Base-by-base conservation (phyloP, 2,113 vertebrate species). In the Crotalus tigris region DNA sequence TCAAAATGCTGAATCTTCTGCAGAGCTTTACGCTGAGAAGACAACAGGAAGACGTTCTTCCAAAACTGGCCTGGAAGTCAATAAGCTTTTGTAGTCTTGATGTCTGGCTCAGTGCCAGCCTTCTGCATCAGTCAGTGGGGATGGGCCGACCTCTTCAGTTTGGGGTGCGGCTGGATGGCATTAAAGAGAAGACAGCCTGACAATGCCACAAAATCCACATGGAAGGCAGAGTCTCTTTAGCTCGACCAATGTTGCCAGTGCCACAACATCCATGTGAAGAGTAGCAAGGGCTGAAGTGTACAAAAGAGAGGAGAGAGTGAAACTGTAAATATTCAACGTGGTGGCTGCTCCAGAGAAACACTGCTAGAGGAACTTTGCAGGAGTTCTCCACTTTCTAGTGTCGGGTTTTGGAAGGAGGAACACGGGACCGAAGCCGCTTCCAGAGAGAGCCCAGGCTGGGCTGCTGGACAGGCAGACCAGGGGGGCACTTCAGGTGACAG, bases 41-140 rank as follows among this genome's bases (percentile, higher is more conserved):
- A 94, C 96, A 69, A 96, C 39, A 0, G 96, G 96, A 93, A 95
- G 90, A 0, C 55, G 1, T 2, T 0, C 89, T 95, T n/a, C 94
- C 95, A 0, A 44, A 88, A 69, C 26, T 92, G 33, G 17, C 1
- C 2, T 96, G 59, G 93, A 96, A 96, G 5, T 94, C 0, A 0
- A 97, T 81, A 4, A 98, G 93, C 54, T 96, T 95, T 93, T 95
- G 91, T 10, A 97, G 97, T 0, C 97, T 96, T 0, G 91, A 92
- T 1, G 97, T 93, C 55, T n/a, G 93, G 5, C 95, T 93, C 92
- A 96, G 88, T 93, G n/a, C 69, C 15, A 33, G 69, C 7, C 17
- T 81, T 39, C 33, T 3, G 69, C n/a, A 81, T 81, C n/a, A 7
- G 9, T 81, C 75, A 23, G 3, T 1, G 19, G 75, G 44, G 7